Base-by-base conservation (phyloP, 2,888 invertebrate species). In the Cyclophora punctaria region DNA sequence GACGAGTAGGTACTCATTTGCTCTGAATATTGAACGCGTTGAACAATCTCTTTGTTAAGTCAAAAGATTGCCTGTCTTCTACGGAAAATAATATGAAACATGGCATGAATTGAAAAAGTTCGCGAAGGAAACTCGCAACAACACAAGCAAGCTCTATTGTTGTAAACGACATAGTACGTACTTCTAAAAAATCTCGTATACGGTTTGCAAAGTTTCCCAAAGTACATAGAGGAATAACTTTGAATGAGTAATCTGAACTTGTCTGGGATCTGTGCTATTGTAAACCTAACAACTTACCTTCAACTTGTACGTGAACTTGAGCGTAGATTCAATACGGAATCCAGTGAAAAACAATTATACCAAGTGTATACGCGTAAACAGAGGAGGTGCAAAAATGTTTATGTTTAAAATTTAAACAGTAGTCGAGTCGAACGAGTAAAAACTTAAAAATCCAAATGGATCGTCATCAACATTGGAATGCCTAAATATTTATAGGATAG, bases 61-160 rank as follows among this genome's bases (percentile, higher is more conserved):
- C 69, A 66, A 74, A 76, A 80, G 73, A 76, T 73, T 73, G 71
- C 67, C 64, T 71, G 74, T 69, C 71, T 73, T 77, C 75, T 66
- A 61, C 67, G 68, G 59, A 69, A 78, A 78, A 78, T 78, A 74
- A 75, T 78, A 77, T 69, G 65, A 78, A 78, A 78, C 75, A 80
- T 74, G 73, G 72, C 69, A 71, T 73, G 78, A 79, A 81, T 80
- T 79, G 76, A 73, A 81, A 79, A 81, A 82, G 73, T 80, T 81
- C 67, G 56, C 62, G 64, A 59, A 61, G 52, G 60, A 67, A 74
- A 72, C 64, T 71, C 59, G 58, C 57, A 60, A 74, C 69, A 66
- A 66, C 63, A 57, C 62, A 63, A 64, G 57, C 59, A 66, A 58
- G 62, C 66, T 63, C 62, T 58, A 66, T 73, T 73, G 74, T 73